Base-by-base conservation (phyloP, 2,888 invertebrate species). In the Cephus rjabovi region DNA sequence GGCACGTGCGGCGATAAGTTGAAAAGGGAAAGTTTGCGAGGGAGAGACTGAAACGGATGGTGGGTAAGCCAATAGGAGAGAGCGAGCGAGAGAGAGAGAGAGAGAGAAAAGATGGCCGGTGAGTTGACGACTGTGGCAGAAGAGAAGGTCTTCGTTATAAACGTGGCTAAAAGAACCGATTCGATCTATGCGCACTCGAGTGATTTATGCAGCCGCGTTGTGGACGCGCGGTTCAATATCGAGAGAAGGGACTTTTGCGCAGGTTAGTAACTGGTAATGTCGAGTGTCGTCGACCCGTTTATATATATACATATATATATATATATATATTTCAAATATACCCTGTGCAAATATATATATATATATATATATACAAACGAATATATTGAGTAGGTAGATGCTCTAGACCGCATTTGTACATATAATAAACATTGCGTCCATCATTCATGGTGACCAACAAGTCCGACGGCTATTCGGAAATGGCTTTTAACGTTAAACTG, bases 11-110 rank as follows among this genome's bases (percentile, higher is more conserved):
- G 73, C 76, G 78, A 83, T 81, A 79, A 79, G 76, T 82, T 74
- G 78, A 79, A 84, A 85, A 84, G 85, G 82, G 83, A 85, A 85
- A 85, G 85, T 84, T 73, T 56, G 56, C 56, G 56, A 56, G 56
- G 23, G 56, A 56, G 56, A 56, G 56, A 15, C 56, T 9, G 23
- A 56, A 9, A 23, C 56, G 56, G 56, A 23, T 40, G 6, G 6
- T 6, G 40, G 6, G 15, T 56, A 23, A 9, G 56, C 56, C 56
- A 56, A 56, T 23, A 2, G 15, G 9, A 56, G 56, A 2, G 56
- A 2, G 56, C 56, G 56, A 56, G 56, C 23, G 9, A 23, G 30
- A 30, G 30, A 30, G 9, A 23, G 30, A 30, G 9, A 23, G 23
- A 40, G 40, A 37, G 12, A 23, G 56, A 40, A 6, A 56, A 56